phyloP scores from a whole-genome alignment of 2,113 vertebrate genomes.

The Tauraco erythrolophus region DNA sequence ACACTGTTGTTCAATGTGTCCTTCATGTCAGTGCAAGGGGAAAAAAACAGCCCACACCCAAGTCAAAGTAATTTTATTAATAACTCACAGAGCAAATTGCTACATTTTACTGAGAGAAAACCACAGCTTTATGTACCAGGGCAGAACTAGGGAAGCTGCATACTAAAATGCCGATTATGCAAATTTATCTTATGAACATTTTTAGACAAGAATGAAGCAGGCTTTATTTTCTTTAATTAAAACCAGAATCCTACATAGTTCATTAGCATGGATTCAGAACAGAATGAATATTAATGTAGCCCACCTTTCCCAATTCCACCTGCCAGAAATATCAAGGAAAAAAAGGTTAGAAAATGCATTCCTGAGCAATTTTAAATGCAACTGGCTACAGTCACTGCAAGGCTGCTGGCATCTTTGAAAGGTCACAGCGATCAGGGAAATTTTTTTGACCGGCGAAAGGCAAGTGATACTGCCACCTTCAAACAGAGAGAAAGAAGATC shows the following conservation, averaged over 20 bases:
- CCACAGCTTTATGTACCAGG: not conserved
- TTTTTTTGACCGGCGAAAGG: not conserved
- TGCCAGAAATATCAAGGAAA: slow-evolving; percentile 22
- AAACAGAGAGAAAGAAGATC: not conserved
- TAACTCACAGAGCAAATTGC: not conserved
- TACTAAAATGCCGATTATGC: slow-evolving; percentile 19
- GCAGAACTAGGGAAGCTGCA: slow-evolving; percentile 6
- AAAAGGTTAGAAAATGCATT: slow-evolving; percentile 31
- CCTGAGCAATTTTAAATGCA: not conserved
- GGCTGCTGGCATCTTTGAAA: not conserved
- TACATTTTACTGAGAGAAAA: slow-evolving; percentile 7
- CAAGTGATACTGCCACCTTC: not conserved
- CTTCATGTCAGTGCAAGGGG: not conserved
- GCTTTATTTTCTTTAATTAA: slow-evolving; percentile 60
- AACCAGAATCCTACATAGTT: slow-evolving; percentile 18
- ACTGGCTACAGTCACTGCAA: not conserved
- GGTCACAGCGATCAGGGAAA: not conserved
- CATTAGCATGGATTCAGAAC: slow-evolving; percentile 51
- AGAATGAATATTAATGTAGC: slow-evolving; percentile 50
- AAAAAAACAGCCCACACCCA: not conserved
- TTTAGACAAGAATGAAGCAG: slow-evolving; percentile 38
- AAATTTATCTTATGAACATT: slow-evolving; percentile 23
- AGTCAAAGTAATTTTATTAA: slow-evolving; percentile 45
- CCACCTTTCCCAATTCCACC: slow-evolving; percentile 28
- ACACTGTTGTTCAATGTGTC: not conserved